A percentile compares a stretch with the other conserved stretches of the same genome.
Evolutionary conservation across 2,113 vertebrate genomes (phyloP).

Genomic region (Prinia subflava): DNA sequence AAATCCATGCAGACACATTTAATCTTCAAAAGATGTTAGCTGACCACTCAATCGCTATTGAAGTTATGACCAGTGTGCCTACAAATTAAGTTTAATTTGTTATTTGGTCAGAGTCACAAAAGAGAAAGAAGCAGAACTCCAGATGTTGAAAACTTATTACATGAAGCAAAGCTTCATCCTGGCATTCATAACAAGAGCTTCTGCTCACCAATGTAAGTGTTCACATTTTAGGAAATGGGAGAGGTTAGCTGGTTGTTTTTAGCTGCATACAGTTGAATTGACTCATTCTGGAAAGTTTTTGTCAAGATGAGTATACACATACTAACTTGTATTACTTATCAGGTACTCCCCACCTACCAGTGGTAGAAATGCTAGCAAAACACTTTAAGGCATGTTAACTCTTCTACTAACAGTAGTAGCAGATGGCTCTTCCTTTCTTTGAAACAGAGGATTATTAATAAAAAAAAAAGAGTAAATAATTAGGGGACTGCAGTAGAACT

Average conservation of each 20-base stretch:
- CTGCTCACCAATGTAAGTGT: not conserved
- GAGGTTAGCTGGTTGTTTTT: not conserved
- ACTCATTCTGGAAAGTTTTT: slow-evolving; percentile 28
- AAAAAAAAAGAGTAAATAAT: not conserved
- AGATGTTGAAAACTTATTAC: not conserved
- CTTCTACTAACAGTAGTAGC: not conserved
- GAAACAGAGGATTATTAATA: not conserved
- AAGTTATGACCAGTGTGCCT: not conserved
- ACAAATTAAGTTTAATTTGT: not conserved
- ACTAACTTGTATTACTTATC: not conserved
- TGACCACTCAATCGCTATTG: not conserved
- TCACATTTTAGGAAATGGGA: not conserved
- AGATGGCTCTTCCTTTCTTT: not conserved
- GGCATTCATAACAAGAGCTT: not conserved
- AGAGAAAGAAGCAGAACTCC: not conserved
- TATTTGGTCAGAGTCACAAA: not conserved
- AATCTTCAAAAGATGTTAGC: not conserved
- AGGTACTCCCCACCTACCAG: not conserved
- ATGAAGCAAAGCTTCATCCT: not conserved
- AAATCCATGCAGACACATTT: not conserved
- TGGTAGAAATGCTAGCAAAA: not conserved
- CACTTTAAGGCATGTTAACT: not conserved
- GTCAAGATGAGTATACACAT: not conserved
- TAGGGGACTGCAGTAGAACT: not conserved
- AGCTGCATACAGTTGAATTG: not conserved